phyloP scores from a whole-genome alignment of 2,888 invertebrate genomes.

The Camptogramma bilineatum region DNA sequence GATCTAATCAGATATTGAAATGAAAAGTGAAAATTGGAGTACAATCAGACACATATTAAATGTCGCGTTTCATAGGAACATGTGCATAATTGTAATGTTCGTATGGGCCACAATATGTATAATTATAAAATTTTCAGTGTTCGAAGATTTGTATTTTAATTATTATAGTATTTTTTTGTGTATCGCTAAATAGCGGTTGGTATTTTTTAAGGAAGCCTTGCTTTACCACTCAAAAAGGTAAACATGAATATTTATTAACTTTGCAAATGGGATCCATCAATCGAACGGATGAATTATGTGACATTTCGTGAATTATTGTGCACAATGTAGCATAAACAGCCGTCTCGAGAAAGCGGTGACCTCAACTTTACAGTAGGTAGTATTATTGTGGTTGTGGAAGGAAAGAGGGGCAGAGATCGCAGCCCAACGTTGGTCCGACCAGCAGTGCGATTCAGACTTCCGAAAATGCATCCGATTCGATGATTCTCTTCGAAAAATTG shows the following conservation, averaged over 20 bases:
- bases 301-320: constrained; percentile 44
- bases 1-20: too few relatives aligned
- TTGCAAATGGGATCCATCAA: constrained; percentile 43
- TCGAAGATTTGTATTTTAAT: too few relatives aligned
- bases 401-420: too few relatives aligned
- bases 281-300: constrained; percentile 44
- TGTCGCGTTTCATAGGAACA: not conserved
- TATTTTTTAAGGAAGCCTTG: not conserved
- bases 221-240: constrained; percentile 35
- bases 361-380: not conserved
- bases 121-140: too few relatives aligned
- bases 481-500: too few relatives aligned
- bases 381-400: not conserved
- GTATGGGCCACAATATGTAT: too few relatives aligned
- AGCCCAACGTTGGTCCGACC: too few relatives aligned
- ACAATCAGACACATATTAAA: not conserved
- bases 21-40: not conserved
- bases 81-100: too few relatives aligned
- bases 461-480: too few relatives aligned
- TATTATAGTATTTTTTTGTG: not conserved
- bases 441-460: too few relatives aligned
- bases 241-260: constrained; percentile 40
- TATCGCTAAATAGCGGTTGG: not conserved
- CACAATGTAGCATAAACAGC: constrained; percentile 21
- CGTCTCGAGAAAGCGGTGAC: not conserved